Base-by-base conservation (phyloP, 2,888 invertebrate species). In the Encarsia formosa region DNA sequence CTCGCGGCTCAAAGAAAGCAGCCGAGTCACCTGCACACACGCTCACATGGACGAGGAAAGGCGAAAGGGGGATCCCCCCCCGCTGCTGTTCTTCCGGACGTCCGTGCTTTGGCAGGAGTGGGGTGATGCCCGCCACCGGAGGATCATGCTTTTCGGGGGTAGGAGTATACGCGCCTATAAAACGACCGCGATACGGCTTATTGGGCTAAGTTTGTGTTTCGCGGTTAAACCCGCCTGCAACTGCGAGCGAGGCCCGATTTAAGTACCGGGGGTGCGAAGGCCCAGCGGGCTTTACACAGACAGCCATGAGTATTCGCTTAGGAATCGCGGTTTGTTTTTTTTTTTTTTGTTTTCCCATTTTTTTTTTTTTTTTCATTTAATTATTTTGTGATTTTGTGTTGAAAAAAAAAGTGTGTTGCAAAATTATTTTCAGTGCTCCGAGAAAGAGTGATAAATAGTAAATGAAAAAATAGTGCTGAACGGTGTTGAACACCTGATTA, bases 101-200 rank as follows among this genome's bases (percentile, higher is more conserved):
- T 6, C 8, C 5, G 19, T 5, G 26, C 20, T 5, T 11, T 19
- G 37, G 19, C 37, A 13, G 37, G 8, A 11, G 20, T 11, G 11
- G 18, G 42, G 41, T 23, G 35, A 20, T 5, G 5, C 15, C 11
- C 26, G 11, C 26, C 56, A 53, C 54, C n/a, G n/a, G n/a, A n/a
- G n/a, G n/a, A n/a, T n/a, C n/a, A n/a, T n/a, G n/a, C n/a, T 52
- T 61, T 60, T 60, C 59, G 59, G 60, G 49, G 49, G 65, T 67
- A 69, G 70, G 68, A 71, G 68, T 65, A 70, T 69, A 66, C 71
- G 71, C 63, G 66, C 71, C 73, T 73, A 73, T 73, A 73, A 69
- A 73, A 73, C 73, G 59, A 63, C 69, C 68, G 57, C 69, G 73
- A 73, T 73, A 69, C 72, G 65, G 65, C 67, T 71, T 66, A 73